A percentile compares a stretch with the other conserved stretches of the same genome.
Conservation (phyloP, 2,113 vertebrate genomes). For the Cariama cristata region DNA sequence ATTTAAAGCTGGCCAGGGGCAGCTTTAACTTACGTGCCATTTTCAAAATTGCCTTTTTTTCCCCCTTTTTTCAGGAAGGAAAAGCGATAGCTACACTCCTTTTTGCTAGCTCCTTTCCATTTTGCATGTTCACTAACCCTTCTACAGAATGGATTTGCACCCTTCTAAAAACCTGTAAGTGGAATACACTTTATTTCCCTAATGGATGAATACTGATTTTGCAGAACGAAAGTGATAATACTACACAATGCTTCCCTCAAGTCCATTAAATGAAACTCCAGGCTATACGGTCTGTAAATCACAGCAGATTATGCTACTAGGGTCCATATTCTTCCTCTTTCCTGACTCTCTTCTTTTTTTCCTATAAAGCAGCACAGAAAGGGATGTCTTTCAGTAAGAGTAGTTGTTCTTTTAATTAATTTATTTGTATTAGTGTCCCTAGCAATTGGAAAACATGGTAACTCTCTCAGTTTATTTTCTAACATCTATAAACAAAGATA, state of each 20-base stretch:
- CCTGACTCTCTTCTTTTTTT: not conserved
- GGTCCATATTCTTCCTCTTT: not conserved
- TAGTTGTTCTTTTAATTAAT: not conserved
- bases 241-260: not conserved
- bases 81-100: not conserved
- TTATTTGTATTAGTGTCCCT: not conserved
- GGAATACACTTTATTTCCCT: conserved; percentile 21
- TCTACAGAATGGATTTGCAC: not conserved
- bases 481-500: not conserved
- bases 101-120: not conserved
- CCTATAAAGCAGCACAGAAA: not conserved
- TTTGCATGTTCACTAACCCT: not conserved
- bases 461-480: not conserved
- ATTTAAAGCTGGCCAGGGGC: conserved; percentile 71
- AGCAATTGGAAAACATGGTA: not conserved
- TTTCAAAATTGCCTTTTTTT: conserved; percentile 52
- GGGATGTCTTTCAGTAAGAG: not conserved
- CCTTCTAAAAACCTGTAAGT: conserved; percentile 5
- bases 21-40: conserved; percentile 48
- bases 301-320: not conserved
- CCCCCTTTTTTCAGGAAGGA: not conserved
- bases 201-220: conserved; percentile 17
- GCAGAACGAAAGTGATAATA: conserved; percentile 24
- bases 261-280: conserved; percentile 37
- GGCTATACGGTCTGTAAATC: not conserved